Base-by-base conservation (phyloP, 1,140 invertebrate species). In the Armadillidium nasatum region DNA sequence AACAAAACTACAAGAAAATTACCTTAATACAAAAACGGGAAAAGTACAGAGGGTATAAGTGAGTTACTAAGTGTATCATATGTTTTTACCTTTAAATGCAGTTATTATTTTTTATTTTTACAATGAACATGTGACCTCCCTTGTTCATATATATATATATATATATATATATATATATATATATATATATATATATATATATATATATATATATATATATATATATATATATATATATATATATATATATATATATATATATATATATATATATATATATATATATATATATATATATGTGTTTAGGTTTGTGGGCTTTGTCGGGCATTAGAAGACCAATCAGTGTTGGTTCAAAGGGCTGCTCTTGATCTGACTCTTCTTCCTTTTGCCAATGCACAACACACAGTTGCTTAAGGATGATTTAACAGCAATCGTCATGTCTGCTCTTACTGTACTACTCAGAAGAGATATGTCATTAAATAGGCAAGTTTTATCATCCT, bases 391-490 rank as follows among this genome's bases (percentile, higher is more conserved):
- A 21, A 90, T 96, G 85, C 92, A 95, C 83, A 92, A 90, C 75
- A 90, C 88, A 78, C 91, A 94, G 83, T 86, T 96, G 23, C 87
- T 88, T 0, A 87, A 89, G 80, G 85, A 88, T 7, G 93, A 95
- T 84, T 89, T 94, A 87, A 88, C 92, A 10, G 87, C 89, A 72
- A 85, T 97, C 72, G 88, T 95, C 0, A 92, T 91, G 33, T 89
- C 94, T 75, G 91, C 92, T 44, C 85, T 97, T 72, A 89, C 90
- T 46, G 94, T 95, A 0, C 90, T 97, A 77, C 85, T 97, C 11
- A 85, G 95, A 68, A 87, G 95, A 79, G 95, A 97, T 83, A 95
- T 96, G 91, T 96, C 94, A 68, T 87, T 97, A 15, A 97, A 97
- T 84, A 88, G 91, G 88, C 10, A 81, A 45, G 71, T 46, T 10